A percentile compares a stretch with the other conserved stretches of the same genome.
These are phyloP conservation scores for Cerceris rybyensis DNA, from an alignment of 2,888 invertebrate species.

Conservation along the genomic window DNA sequence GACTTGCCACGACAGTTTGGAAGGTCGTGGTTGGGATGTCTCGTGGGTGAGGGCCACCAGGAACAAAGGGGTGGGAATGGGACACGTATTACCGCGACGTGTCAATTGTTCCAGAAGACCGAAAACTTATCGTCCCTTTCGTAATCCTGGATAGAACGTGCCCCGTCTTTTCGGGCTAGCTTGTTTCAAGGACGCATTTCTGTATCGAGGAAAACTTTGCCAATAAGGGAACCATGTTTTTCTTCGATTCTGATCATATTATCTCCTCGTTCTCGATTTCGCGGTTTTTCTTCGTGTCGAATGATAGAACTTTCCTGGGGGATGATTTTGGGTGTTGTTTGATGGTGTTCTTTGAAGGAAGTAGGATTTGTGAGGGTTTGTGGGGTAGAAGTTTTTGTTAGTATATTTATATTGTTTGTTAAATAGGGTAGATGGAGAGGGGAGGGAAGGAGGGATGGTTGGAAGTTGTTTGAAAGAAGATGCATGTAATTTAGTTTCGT, in stretches of 20 bases:
- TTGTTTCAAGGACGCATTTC: slow-evolving; percentile 58
- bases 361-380: too few relatives aligned
- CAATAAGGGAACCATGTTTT: slow-evolving; percentile 37
- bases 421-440: too few relatives aligned
- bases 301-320: too few relatives aligned
- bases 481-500: too few relatives aligned
- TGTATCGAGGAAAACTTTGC: slow-evolving; percentile 49
- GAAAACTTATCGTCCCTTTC: slow-evolving; percentile 63
- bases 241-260: slow-evolving; percentile 22
- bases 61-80: slow-evolving; percentile 37
- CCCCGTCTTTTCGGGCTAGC: slow-evolving; percentile 17
- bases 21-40: slow-evolving; percentile 66
- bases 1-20: slow-evolving; percentile 66
- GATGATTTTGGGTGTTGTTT: too few relatives aligned
- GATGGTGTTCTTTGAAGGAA: too few relatives aligned
- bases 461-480: too few relatives aligned
- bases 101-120: slow-evolving; percentile 73
- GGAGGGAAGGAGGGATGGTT: too few relatives aligned
- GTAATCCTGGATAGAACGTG: slow-evolving; percentile 58
- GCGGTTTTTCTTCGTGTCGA: background rate
- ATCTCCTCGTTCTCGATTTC: slow-evolving; percentile 31
- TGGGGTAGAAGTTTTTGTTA: too few relatives aligned
- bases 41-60: slow-evolving; percentile 37
- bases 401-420: too few relatives aligned
- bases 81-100: slow-evolving; percentile 67